Evolutionary conservation across 2,797 vertebrate species (phyloP).

Genomic region (Cetoscarus ocellatus): DNA sequence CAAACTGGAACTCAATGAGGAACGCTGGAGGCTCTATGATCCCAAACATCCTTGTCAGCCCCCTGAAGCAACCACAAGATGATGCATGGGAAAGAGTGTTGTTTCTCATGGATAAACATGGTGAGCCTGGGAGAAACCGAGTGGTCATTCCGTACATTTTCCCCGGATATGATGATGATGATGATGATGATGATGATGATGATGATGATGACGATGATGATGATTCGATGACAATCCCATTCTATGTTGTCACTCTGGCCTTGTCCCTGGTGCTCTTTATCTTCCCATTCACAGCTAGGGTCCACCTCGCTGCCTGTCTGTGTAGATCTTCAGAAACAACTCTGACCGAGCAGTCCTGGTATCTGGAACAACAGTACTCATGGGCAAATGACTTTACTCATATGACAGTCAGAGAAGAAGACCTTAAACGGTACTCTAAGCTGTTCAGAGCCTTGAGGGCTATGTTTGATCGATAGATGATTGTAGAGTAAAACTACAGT

Average conservation of each 20-base stretch:
- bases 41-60: not conserved
- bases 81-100: not conserved
- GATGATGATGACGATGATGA: not conserved
- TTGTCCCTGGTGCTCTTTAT: slow-evolving; percentile 17
- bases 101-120: accelerated
- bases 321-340: not conserved
- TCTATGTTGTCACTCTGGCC: not conserved
- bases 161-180: not conserved
- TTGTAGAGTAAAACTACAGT: not conserved
- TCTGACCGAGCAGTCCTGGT: not conserved
- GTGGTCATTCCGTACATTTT: not conserved
- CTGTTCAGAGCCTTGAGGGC: not conserved
- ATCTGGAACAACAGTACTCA: slow-evolving; percentile 12
- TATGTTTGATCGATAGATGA: not conserved
- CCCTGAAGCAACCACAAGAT: not conserved
- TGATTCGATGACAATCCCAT: not conserved
- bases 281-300: not conserved
- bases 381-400: too few relatives aligned
- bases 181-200: too few relatives aligned
- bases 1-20: too few relatives aligned
- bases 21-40: too few relatives aligned
- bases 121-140: not conserved
- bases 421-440: too few relatives aligned
- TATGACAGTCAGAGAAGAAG: not conserved
- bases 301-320: slow-evolving; percentile 21